These are phyloP conservation scores for Aplocera efformata DNA, from an alignment of 2,888 invertebrate species.

Conservation along the genomic window DNA sequence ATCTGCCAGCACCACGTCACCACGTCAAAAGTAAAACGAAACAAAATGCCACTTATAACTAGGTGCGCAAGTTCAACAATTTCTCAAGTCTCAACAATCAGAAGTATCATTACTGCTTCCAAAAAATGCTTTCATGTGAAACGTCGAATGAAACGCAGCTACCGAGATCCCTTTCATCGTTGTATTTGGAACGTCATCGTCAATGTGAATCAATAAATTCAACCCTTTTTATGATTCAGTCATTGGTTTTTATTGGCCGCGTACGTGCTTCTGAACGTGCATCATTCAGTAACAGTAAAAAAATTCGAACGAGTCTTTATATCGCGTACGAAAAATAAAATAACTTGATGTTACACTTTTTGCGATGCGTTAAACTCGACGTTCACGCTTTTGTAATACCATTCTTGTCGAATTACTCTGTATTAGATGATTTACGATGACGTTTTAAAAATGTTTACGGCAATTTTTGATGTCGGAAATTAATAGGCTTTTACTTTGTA, in stretches of 20 bases:
- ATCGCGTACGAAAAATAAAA: slow-evolving; percentile 54
- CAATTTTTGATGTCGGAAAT: slow-evolving; percentile 15
- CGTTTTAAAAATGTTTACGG: slow-evolving; percentile 16
- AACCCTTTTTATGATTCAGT: slow-evolving; percentile 74
- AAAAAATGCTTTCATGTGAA: no score
- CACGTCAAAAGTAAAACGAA: slow-evolving; percentile 1
- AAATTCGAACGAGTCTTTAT: slow-evolving; percentile 60
- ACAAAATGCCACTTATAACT: no score
- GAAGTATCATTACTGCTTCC: no score
- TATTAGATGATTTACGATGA: slow-evolving; percentile 17
- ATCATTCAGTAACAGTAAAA: slow-evolving; percentile 69
- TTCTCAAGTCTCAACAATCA: no score
- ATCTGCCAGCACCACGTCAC: no score
- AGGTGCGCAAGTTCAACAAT: no score
- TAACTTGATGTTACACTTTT: slow-evolving; percentile 46
- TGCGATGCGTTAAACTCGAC: slow-evolving; percentile 28
- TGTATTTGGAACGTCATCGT: slow-evolving; percentile 44
- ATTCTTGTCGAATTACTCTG: slow-evolving; percentile 11
- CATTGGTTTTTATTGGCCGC: slow-evolving; percentile 69
- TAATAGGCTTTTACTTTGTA: slow-evolving; percentile 14
- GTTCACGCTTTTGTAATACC: slow-evolving; percentile 16
- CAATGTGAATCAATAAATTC: slow-evolving; percentile 76
- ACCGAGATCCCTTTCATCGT: slow-evolving; percentile 23
- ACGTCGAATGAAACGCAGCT: neutral
- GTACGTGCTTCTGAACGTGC: slow-evolving; percentile 66